Evolutionary conservation across 2,888 invertebrate genomes (phyloP).

Genomic region (Tipula vernalis): DNA sequence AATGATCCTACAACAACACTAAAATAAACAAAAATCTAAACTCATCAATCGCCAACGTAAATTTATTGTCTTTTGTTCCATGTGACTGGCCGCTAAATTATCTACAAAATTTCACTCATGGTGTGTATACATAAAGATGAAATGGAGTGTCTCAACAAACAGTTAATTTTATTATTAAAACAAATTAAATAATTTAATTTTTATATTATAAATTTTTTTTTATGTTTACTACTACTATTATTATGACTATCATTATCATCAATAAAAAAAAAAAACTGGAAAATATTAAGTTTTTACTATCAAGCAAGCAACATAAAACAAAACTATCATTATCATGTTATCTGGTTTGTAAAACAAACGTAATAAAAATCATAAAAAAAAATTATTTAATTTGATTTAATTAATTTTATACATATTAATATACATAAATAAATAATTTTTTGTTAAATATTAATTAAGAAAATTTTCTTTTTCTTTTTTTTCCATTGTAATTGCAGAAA

Average conservation of each 20-base stretch:
- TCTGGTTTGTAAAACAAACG: not conserved
- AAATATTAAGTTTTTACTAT: not conserved
- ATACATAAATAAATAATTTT: not conserved
- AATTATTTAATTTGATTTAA: not conserved
- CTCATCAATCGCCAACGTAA: not conserved
- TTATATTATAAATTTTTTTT: not conserved
- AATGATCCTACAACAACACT: not conserved
- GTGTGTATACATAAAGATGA: not conserved
- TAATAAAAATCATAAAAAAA: not conserved
- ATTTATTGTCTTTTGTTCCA: not conserved
- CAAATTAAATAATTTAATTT: not conserved
- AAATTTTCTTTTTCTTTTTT: constrained; percentile 16
- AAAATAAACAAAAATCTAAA: not conserved
- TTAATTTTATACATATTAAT: not conserved
- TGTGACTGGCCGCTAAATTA: not conserved
- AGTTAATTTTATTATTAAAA: not conserved
- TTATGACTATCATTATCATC: not conserved
- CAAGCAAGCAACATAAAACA: not conserved
- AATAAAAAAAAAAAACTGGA: not conserved
- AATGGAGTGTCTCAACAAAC: not conserved
- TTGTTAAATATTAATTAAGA: not conserved
- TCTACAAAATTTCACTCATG: not conserved
- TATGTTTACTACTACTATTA: not conserved
- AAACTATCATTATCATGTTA: not conserved
- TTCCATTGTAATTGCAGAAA: constrained; percentile 43